Percentiles rank a stretch among this genome's conserved stretches.
These are phyloP conservation scores for Tetramorium parvispinum DNA, from an alignment of 1,140 invertebrate genomes.

Conservation along the genomic window DNA sequence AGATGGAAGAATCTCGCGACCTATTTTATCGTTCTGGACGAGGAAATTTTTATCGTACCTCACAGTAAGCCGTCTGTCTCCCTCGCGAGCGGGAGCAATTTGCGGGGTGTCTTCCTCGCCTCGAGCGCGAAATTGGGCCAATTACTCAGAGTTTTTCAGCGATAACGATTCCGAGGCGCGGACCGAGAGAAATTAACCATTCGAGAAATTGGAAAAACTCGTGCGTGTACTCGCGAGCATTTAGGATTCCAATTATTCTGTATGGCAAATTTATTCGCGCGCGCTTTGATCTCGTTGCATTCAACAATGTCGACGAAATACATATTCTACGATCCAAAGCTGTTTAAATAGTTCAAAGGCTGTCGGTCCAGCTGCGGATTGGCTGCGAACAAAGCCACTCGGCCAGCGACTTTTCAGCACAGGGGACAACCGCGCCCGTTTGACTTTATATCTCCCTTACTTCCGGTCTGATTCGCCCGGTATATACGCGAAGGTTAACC, in stretches of 20 bases:
- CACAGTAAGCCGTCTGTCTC: neutral
- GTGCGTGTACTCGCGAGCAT: neutral
- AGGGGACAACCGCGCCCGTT: neutral
- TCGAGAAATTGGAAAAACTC: neutral
- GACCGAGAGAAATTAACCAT: constrained; percentile 12
- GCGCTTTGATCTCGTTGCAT: neutral
- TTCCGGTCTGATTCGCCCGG: constrained; percentile 42
- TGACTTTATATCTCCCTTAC: constrained; percentile 51
- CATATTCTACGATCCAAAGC: neutral
- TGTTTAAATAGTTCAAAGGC: neutral
- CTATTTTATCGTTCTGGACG: neutral
- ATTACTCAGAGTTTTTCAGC: constrained; percentile 57
- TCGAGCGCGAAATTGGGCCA: constrained; percentile 48
- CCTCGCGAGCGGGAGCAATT: neutral
- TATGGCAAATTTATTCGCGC: neutral
- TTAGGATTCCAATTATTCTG: neutral
- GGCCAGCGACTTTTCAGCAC: constrained; percentile 47
- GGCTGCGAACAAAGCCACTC: constrained; percentile 65
- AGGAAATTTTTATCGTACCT: constrained; percentile 25
- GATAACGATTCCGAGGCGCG: neutral
- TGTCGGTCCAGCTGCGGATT: neutral
- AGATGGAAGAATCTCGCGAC: constrained; percentile 3
- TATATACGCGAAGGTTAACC: constrained; percentile 5
- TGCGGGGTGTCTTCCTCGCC: constrained; percentile 4
- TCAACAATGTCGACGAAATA: neutral